Conservation (phyloP, 2,113 vertebrate species). For the Malurus cyaneus region DNA sequence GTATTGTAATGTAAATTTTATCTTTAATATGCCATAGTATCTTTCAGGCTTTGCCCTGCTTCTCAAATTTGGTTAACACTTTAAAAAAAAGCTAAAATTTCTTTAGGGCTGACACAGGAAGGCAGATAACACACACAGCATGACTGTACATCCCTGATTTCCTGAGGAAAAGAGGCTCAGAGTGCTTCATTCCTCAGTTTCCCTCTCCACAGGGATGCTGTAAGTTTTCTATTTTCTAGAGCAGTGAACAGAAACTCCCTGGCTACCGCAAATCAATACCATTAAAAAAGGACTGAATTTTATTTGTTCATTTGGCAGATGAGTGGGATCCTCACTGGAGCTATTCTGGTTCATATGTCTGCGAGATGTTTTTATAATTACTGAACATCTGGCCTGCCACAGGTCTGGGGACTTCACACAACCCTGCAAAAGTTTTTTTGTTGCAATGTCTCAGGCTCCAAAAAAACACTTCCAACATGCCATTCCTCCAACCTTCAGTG, state of each 20-base stretch:
- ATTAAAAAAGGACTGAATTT: neutral
- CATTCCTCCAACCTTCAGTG: neutral
- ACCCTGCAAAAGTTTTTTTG: neutral
- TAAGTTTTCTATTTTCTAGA: neutral
- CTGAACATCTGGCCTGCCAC: neutral
- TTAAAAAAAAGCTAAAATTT: neutral
- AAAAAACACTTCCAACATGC: neutral
- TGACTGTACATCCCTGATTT: neutral
- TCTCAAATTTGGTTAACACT: neutral
- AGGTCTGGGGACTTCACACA: neutral
- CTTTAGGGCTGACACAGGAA: neutral
- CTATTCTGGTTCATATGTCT: neutral
- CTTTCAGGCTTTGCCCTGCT: neutral
- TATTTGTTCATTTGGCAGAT: constrained; percentile 2
- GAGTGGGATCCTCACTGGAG: neutral
- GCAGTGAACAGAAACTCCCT: neutral
- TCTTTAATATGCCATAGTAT: neutral
- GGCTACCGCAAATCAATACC: neutral
- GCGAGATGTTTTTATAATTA: neutral
- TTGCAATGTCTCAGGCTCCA: neutral
- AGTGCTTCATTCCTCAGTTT: neutral
- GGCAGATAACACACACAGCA: neutral
- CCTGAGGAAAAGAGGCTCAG: neutral
- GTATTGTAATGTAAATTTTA: neutral
- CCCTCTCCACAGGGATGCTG: neutral